Percentiles rank a stretch among this genome's conserved stretches.
phyloP scores from a whole-genome alignment of 1,140 invertebrate genomes.

The Listronotus bonariensis region DNA sequence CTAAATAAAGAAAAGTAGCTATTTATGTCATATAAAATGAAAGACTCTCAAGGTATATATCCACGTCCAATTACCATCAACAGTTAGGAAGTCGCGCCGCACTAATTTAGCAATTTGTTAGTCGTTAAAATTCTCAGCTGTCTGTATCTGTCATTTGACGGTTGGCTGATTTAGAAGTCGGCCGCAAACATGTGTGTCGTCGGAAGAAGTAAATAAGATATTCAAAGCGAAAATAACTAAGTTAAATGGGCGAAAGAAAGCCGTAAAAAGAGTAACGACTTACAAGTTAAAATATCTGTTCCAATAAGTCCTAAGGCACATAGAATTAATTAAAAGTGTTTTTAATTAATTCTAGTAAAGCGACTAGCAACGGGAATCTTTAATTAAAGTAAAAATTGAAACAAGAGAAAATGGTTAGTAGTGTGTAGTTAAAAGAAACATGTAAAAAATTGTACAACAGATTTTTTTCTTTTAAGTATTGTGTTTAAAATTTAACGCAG shows the following conservation, averaged over 20 bases:
- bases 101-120: constrained; percentile 58
- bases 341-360: too few species aligned
- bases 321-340: too few species aligned
- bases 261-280: neutral
- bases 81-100: constrained; percentile 47
- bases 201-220: constrained; percentile 50
- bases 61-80: constrained; percentile 56
- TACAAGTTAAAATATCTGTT: too few species aligned
- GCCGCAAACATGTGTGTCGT: constrained; percentile 55
- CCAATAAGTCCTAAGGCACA: too few species aligned
- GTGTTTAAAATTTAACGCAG: too few species aligned
- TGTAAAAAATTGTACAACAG: too few species aligned
- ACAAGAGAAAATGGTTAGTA: too few species aligned
- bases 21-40: constrained; percentile 31
- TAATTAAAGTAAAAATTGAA: too few species aligned
- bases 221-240: constrained; percentile 37
- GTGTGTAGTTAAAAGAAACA: too few species aligned
- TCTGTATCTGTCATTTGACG: constrained; percentile 56
- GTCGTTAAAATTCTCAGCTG: constrained; percentile 58
- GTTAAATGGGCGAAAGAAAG: constrained; percentile 16
- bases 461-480: too few species aligned
- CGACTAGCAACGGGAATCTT: too few species aligned
- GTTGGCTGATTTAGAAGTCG: constrained; percentile 55
- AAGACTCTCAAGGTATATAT: constrained; percentile 46
- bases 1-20: constrained; percentile 1